phyloP scores from a whole-genome alignment of 2,113 vertebrate species.

The Poeciliopsis occidentalis region DNA sequence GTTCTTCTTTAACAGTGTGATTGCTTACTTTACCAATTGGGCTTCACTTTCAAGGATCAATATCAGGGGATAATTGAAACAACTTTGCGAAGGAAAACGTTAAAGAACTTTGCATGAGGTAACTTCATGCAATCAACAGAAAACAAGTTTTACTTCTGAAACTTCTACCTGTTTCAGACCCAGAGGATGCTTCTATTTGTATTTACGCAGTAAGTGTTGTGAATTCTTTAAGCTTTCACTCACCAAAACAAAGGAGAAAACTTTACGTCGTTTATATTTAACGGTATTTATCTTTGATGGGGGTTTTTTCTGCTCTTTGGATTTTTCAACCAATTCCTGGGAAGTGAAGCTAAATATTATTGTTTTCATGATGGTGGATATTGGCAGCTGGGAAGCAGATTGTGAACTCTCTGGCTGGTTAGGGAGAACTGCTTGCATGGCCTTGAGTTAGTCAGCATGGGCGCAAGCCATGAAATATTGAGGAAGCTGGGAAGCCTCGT shows the following conservation, averaged over 20 bases:
- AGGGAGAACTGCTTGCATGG: conserved; percentile 60
- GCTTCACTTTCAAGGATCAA: conserved; percentile 2
- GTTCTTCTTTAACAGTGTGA: background rate
- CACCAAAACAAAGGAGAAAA: background rate
- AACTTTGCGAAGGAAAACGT: conserved; percentile 23
- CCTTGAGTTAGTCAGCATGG: conserved; percentile 76
- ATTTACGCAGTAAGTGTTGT: conserved; percentile 21
- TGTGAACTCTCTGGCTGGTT: conserved; percentile 49
- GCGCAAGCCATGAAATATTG: conserved; percentile 77
- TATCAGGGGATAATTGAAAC: conserved; percentile 26
- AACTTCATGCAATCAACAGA: conserved; percentile 49
- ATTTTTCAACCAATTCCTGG: conserved; percentile 44
- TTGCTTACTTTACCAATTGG: background rate
- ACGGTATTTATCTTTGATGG: conserved; percentile 12
- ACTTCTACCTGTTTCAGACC: conserved; percentile 37
- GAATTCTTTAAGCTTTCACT: conserved; percentile 12
- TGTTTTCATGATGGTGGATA: conserved; percentile 56
- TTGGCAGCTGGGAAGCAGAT: conserved; percentile 57
- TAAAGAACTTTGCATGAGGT: conserved; percentile 48
- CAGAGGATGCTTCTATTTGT: conserved; percentile 37
- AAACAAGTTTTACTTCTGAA: conserved; percentile 41
- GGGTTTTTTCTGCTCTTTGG: conserved; percentile 30
- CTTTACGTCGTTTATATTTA: conserved; percentile 21
- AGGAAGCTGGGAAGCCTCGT: conserved; percentile 67
- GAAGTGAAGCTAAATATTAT: conserved; percentile 59